Evolutionary conservation across 2,113 vertebrate species (phyloP).

Genomic region (Zapus hudsonius): DNA sequence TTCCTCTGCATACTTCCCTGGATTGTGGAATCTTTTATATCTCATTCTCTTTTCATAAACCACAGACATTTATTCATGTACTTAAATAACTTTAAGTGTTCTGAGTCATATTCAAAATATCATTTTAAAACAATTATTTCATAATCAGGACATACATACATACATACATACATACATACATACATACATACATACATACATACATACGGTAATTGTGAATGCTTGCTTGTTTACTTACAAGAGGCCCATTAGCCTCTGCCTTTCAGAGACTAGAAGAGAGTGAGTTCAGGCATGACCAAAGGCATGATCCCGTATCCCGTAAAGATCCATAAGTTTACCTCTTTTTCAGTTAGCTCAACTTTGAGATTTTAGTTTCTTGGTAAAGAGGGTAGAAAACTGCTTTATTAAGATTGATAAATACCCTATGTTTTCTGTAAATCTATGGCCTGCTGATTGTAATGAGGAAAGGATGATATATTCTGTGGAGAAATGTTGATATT

Average conservation of each 20-base stretch:
- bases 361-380: constrained; percentile 14
- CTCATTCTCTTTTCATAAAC: constrained; percentile 34
- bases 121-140: constrained; percentile 20
- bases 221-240: background rate
- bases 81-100: constrained; percentile 15
- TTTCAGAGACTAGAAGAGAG: constrained; percentile 22
- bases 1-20: background rate
- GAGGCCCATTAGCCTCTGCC: background rate
- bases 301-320: too few species aligned
- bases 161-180: background rate
- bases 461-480: constrained; percentile 55
- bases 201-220: background rate
- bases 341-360: background rate
- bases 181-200: background rate
- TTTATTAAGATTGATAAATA: constrained; percentile 6
- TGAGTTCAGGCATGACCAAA: background rate
- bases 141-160: background rate
- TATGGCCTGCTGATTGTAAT: background rate
- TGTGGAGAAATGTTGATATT: constrained; percentile 41
- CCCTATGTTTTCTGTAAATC: background rate
- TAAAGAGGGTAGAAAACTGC: background rate
- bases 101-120: background rate
- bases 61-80: background rate
- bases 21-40: constrained; percentile 1
- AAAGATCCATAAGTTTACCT: background rate